phyloP scores from a whole-genome alignment of 23 tunicate species.

The Styela clava region DNA sequence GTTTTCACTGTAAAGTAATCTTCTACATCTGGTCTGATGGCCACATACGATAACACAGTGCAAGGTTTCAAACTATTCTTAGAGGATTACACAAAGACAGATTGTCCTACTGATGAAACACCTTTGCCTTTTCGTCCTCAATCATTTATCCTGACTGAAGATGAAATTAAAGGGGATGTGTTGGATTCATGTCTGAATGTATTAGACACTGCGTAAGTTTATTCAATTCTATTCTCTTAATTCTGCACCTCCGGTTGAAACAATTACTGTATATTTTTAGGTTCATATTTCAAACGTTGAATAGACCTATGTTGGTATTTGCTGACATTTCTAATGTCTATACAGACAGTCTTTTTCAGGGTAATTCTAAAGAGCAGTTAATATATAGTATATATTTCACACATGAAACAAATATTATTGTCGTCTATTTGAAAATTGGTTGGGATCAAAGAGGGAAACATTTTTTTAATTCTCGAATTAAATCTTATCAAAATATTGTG shows the following conservation, averaged over 20 bases:
- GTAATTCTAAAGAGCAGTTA: too few species aligned
- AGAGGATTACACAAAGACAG: conserved; percentile 16
- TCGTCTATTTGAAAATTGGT: too few species aligned
- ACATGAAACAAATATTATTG: too few species aligned
- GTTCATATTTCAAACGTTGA: background rate
- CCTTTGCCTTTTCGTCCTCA: conserved; percentile 59
- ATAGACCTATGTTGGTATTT: background rate
- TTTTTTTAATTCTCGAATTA: too few species aligned
- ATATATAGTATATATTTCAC: too few species aligned
- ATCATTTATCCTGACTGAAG: conserved; percentile 30
- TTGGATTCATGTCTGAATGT: conserved; percentile 24
- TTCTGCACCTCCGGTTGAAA: too few species aligned
- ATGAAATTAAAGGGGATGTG: conserved; percentile 57
- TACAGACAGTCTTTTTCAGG: too few species aligned
- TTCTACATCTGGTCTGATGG: background rate
- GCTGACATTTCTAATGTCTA: background rate
- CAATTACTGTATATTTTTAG: background rate
- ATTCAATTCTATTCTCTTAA: background rate
- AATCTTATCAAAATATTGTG: too few species aligned
- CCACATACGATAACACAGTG: background rate
- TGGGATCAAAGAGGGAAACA: too few species aligned
- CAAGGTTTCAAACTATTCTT: conserved; percentile 13
- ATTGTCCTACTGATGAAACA: conserved; percentile 24
- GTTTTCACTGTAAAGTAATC: background rate
- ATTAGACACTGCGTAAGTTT: conserved; percentile 46